Conservation (phyloP, 2,797 vertebrate genomes). For the Spheniscus humboldti region DNA sequence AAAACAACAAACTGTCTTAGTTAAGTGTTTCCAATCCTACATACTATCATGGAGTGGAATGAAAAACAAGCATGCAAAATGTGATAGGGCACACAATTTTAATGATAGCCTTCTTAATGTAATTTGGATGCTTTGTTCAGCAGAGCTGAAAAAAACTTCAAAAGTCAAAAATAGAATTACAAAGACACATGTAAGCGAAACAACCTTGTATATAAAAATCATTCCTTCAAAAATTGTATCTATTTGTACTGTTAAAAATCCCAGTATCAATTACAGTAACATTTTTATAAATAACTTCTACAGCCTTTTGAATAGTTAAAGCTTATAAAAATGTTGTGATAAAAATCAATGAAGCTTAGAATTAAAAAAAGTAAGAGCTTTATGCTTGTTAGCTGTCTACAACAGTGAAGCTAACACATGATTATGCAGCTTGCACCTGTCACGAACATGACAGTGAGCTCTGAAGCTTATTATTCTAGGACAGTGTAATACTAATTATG, state of each 20-base stretch:
- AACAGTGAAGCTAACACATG: conserved; percentile 68
- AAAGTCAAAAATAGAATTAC: background rate
- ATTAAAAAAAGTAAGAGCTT: conserved; percentile 61
- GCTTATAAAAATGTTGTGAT: conserved; percentile 66
- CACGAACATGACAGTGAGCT: conserved; percentile 64
- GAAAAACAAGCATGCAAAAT: background rate
- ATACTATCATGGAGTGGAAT: background rate
- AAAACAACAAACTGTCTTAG: background rate
- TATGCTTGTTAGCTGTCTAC: conserved; percentile 70
- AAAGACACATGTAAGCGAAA: background rate
- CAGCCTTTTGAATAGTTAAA: conserved; percentile 58
- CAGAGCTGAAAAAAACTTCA: conserved; percentile 7
- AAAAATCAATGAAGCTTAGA: conserved; percentile 72
- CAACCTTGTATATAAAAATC: background rate
- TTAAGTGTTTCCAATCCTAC: background rate
- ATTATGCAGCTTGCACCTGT: conserved; percentile 71
- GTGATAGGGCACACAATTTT: background rate
- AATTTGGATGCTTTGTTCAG: conserved; percentile 30
- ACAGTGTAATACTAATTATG: conserved; percentile 71
- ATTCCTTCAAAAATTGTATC: conserved; percentile 5
- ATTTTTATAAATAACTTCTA: conserved; percentile 48
- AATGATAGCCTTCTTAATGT: background rate
- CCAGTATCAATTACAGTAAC: conserved; percentile 49
- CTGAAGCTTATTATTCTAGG: conserved; percentile 69
- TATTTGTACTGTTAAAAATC: conserved; percentile 4